Percentiles rank a stretch among this genome's conserved stretches.
These are phyloP conservation scores for Platorchestia sp. DNA, from an alignment of 1,140 invertebrate genomes.

Conservation along the genomic window DNA sequence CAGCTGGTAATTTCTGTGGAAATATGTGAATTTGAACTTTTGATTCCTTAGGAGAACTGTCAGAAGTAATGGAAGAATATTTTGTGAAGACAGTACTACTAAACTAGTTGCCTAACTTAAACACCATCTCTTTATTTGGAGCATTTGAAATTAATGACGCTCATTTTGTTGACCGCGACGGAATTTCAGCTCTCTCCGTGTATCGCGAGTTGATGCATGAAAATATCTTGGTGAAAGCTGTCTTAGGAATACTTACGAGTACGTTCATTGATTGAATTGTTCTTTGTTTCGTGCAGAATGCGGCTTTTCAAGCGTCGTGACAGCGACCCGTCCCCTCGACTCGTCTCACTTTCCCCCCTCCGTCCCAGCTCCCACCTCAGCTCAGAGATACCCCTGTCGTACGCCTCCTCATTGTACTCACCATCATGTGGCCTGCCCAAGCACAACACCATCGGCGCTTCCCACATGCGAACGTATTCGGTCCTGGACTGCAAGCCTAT, in stretches of 20 bases:
- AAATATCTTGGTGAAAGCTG: background rate
- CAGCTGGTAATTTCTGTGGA: too few relatives aligned
- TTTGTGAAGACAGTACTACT: too few relatives aligned
- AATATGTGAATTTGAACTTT: too few relatives aligned
- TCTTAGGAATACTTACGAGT: background rate
- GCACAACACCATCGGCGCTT: constrained; percentile 24
- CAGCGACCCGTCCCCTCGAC: constrained; percentile 33
- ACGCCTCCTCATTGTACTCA: background rate
- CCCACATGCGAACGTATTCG: background rate
- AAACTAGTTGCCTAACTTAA: too few relatives aligned
- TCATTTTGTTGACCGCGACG: too few relatives aligned
- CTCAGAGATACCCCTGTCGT: constrained; percentile 15
- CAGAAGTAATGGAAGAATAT: too few relatives aligned
- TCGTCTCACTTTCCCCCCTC: constrained; percentile 4
- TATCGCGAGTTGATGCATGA: background rate
- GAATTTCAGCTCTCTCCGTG: background rate
- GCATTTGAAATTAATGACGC: too few relatives aligned
- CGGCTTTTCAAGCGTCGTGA: constrained; percentile 43
- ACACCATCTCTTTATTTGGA: too few relatives aligned
- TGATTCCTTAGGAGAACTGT: too few relatives aligned
- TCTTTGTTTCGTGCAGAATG: background rate
- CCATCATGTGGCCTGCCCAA: background rate
- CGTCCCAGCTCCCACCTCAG: constrained; percentile 37
- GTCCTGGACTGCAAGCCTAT: background rate
- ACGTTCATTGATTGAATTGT: background rate